Evolutionary conservation across 2,888 invertebrate species (phyloP).

Genomic region (Nycteola revayana): DNA sequence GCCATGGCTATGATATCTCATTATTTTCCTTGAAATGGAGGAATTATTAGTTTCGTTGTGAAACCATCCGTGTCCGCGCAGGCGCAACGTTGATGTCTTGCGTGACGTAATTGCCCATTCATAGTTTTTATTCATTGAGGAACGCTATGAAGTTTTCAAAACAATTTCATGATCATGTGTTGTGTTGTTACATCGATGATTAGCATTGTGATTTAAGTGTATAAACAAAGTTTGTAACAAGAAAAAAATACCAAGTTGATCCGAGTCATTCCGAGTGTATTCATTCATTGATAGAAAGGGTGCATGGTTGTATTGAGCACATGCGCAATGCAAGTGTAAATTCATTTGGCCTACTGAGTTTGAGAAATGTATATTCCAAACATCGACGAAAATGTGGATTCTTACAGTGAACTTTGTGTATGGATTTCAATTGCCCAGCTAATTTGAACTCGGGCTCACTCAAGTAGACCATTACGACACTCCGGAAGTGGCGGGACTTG

Average conservation of each 20-base stretch:
- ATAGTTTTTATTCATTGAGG: conserved; percentile 79
- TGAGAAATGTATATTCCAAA: conserved; percentile 37
- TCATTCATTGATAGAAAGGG: conserved; percentile 71
- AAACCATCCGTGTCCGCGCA: conserved; percentile 56
- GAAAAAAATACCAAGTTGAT: conserved; percentile 38
- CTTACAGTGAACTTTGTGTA: conserved; percentile 42
- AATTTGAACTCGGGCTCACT: conserved; percentile 64
- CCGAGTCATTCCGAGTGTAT: conserved; percentile 53
- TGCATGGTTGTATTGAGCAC: conserved; percentile 64
- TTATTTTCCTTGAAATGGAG: too few species aligned
- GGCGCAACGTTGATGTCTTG: conserved; percentile 64
- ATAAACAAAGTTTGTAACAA: conserved; percentile 10
- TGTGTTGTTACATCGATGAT: conserved; percentile 35
- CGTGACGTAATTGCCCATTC: conserved; percentile 81
- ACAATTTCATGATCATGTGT: conserved; percentile 59
- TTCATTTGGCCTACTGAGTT: conserved; percentile 42
- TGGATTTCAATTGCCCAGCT: conserved; percentile 47
- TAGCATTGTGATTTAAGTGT: conserved; percentile 31
- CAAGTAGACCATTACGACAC: conserved; percentile 80
- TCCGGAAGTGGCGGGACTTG: conserved; percentile 81
- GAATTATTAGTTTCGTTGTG: conserved; percentile 19
- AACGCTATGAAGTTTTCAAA: conserved; percentile 50
- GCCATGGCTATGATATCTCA: too few species aligned
- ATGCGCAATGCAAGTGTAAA: conserved; percentile 67
- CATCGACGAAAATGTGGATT: conserved; percentile 47